Evolutionary conservation across 2,888 invertebrate species (phyloP).

Genomic region (Petrophora chlorosata): DNA sequence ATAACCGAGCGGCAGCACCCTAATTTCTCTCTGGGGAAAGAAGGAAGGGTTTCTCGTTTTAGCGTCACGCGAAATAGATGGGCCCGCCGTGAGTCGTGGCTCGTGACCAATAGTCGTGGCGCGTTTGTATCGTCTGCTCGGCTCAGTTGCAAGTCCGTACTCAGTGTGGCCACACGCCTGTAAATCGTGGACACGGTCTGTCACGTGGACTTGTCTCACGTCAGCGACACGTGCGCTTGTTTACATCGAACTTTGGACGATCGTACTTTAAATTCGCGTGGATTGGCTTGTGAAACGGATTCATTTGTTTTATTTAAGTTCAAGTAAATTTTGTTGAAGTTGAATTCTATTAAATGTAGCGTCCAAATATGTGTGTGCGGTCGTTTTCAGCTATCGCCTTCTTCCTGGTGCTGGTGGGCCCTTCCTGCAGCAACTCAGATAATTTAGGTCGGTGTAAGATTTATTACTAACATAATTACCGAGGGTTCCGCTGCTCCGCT

Average conservation of each 20-base stretch:
- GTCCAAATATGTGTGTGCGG: constrained; percentile 52
- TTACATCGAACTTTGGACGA: constrained; percentile 34
- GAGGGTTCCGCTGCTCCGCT: constrained; percentile 48
- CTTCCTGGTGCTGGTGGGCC: constrained; percentile 63
- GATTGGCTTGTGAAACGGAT: neutral
- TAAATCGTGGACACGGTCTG: constrained; percentile 60
- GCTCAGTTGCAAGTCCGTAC: constrained; percentile 73
- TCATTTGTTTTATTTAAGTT: neutral
- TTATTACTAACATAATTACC: constrained; percentile 63
- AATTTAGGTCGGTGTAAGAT: constrained; percentile 72
- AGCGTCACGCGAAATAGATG: constrained; percentile 81
- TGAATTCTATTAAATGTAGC: constrained; percentile 31
- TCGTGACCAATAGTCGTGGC: constrained; percentile 77
- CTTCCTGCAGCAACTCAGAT: constrained; percentile 74
- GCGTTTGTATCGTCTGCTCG: constrained; percentile 66
- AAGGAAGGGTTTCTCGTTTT: constrained; percentile 76
- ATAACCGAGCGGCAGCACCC: constrained; percentile 58
- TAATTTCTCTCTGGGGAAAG: constrained; percentile 73
- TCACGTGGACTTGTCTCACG: constrained; percentile 64
- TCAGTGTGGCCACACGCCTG: constrained; percentile 77
- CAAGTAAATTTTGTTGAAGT: neutral
- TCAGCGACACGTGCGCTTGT: constrained; percentile 50
- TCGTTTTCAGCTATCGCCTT: constrained; percentile 54
- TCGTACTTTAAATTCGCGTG: constrained; percentile 24
- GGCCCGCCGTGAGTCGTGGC: constrained; percentile 73